Base-by-base conservation (phyloP, 1,140 invertebrate species). In the Rhagoletis zephyria region DNA sequence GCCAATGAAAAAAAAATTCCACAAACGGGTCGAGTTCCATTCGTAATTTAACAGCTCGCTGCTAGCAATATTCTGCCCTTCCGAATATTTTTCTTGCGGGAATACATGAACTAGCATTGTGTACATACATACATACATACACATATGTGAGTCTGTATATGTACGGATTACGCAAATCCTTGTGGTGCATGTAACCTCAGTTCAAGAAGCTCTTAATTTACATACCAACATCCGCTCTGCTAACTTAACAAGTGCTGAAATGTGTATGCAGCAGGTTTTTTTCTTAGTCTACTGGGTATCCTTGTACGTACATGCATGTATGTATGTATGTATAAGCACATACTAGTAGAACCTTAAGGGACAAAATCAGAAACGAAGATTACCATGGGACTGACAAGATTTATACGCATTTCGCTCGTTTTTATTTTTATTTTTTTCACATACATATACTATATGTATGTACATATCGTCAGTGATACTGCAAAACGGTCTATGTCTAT, bases 121-220 rank as follows among this genome's bases (percentile, higher is more conserved):
- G 30, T n/a, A n/a, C n/a, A n/a, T n/a, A n/a, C 30, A 30, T 30
- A 30, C 30, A 74, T 74, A 14, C 40, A 48, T 74, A 16, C 45
- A 6, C 16, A 14, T 14, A 74, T 48, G 12, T 48, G 48, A 2
- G 42, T 40, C 45, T 12, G 67, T 48, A 12, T 45, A 3, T 81
- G 45, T 16, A 56, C 12, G 30, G 30, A 30, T 14, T 63, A 63
- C 12, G 16, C 61, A 14, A 14, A 63, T 30, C 30, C 10, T 42
- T 48, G 70, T 16, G 42, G 12, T 6, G 16, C 30, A 6, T 81
- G 74, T 81, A 51, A 56, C 48, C 74, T 16, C 48, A 56, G 48
- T 56, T 81, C 74, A 81, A 81, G 74, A 42, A 30, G 45, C 48
- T 30, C 74, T 81, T 81, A 45, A 81, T 81, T 81, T 56, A 16